A percentile compares a stretch with the other conserved stretches of the same genome.
phyloP scores from a whole-genome alignment of 1,140 invertebrate genomes.

The Acromyrmex echinatior region DNA sequence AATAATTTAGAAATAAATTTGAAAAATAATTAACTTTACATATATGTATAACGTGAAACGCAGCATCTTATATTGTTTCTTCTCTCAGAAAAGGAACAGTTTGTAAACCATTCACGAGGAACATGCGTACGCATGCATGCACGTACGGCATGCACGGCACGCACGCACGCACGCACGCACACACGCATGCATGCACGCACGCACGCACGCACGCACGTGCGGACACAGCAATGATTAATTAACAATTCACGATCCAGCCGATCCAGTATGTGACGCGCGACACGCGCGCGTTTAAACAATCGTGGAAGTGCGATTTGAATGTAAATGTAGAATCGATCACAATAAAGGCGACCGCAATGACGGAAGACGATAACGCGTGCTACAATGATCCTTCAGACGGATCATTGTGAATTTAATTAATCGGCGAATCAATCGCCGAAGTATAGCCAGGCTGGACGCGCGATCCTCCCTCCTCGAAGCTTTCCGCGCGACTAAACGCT shows the following conservation, averaged over 20 bases:
- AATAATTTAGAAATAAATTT: background rate
- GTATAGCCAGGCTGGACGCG: background rate
- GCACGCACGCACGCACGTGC: background rate
- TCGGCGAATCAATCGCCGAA: background rate
- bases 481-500: slow-evolving; percentile 63
- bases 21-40: background rate
- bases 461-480: slow-evolving; percentile 13
- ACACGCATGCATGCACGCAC: slow-evolving; percentile 14
- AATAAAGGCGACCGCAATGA: background rate
- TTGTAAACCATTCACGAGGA: background rate
- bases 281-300: background rate
- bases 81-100: too few species aligned
- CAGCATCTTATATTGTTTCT: background rate
- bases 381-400: background rate
- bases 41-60: background rate
- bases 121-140: slow-evolving; percentile 35
- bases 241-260: background rate
- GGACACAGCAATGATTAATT: background rate
- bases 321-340: slow-evolving; percentile 5
- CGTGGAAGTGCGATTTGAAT: background rate
- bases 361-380: background rate
- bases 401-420: background rate
- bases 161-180: slow-evolving; percentile 43
- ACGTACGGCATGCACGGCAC: background rate
- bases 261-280: background rate